Conservation (phyloP, 2,113 vertebrate species). For the Manacus vitellinus region DNA sequence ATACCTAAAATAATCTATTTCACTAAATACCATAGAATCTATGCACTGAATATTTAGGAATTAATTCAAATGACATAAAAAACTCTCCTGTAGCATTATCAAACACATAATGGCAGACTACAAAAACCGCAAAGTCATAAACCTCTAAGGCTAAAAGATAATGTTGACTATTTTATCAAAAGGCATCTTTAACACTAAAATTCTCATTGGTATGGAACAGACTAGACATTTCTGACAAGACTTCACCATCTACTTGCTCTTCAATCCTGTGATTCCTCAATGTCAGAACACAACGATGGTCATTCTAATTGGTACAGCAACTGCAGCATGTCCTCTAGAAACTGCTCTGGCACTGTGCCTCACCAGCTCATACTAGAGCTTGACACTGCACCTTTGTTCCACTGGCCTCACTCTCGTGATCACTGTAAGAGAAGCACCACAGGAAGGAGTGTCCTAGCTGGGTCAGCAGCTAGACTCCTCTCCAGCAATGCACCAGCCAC, state of each 20-base stretch:
- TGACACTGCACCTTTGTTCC: not conserved
- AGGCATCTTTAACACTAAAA: not conserved
- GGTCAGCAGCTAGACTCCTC: not conserved
- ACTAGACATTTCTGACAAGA: not conserved
- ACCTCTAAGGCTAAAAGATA: not conserved
- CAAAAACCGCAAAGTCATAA: not conserved
- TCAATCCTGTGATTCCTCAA: not conserved
- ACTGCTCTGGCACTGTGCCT: not conserved
- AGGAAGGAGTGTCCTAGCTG: not conserved
- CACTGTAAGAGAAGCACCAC: fast-evolving
- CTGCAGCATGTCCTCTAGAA: not conserved
- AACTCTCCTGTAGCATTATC: not conserved
- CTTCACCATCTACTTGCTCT: not conserved
- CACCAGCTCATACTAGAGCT: not conserved
- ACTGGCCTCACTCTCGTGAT: fast-evolving
- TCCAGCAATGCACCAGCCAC: not conserved
- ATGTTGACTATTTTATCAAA: not conserved
- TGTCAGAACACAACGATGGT: not conserved
- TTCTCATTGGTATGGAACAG: not conserved
- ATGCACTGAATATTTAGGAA: not conserved
- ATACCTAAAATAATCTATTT: not conserved
- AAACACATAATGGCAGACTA: not conserved
- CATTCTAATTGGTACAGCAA: not conserved
- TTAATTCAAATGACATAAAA: not conserved
- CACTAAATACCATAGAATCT: not conserved